Percentiles rank a stretch among this genome's conserved stretches.
phyloP scores from a whole-genome alignment of 2,888 invertebrate species.

The Spilarctia lutea region DNA sequence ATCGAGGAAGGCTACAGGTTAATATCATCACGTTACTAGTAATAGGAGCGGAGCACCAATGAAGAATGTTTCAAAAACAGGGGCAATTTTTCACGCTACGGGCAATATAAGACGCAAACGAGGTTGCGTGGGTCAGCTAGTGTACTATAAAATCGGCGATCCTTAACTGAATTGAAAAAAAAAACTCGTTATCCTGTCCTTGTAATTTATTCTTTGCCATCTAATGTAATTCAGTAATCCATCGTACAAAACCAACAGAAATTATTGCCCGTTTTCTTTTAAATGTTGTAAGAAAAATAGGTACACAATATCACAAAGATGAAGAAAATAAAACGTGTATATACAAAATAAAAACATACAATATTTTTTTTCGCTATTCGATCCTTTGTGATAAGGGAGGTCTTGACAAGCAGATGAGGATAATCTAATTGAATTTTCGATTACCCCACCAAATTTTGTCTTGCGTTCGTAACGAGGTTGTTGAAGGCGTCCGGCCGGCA shows the following conservation, averaged over 20 bases:
- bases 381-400: conserved; percentile 20
- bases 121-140: too few relatives aligned
- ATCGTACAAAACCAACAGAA: background rate
- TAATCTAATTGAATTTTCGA: conserved; percentile 33
- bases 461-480: conserved; percentile 15
- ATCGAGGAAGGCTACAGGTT: too few relatives aligned
- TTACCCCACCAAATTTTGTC: conserved; percentile 24
- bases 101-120: too few relatives aligned
- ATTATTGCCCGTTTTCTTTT: background rate
- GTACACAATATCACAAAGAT: conserved; percentile 6
- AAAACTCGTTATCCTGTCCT: background rate
- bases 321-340: conserved; percentile 8
- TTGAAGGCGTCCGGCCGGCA: conserved; percentile 9
- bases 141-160: too few relatives aligned
- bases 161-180: background rate
- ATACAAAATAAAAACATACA: conserved; percentile 22
- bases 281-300: conserved; percentile 3
- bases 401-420: conserved; percentile 18
- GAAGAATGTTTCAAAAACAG: too few relatives aligned
- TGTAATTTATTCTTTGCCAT: background rate
- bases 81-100: too few relatives aligned
- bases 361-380: conserved; percentile 19
- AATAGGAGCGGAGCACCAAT: too few relatives aligned
- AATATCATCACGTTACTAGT: too few relatives aligned
- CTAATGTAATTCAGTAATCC: background rate